Base-by-base conservation (phyloP, 1,140 invertebrate genomes). In the Rhizoglyphus robini region DNA sequence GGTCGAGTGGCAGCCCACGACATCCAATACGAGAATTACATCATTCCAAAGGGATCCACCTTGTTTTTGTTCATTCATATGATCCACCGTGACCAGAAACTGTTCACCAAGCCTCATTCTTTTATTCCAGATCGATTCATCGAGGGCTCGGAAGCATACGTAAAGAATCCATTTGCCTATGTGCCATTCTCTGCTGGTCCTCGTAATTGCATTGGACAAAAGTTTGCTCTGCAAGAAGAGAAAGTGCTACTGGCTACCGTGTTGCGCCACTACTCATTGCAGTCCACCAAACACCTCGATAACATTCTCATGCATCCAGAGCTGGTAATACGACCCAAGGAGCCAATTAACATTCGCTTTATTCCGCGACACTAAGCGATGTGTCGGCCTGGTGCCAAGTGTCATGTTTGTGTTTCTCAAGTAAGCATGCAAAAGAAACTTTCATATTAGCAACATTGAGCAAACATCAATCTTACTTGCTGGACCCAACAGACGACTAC, bases 1-100 rank as follows among this genome's bases (percentile, higher is more conserved):
- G 86, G 84, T 2, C 77, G 88, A 68, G 79, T 71, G 13, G 70
- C 88, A 1, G 83, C 83, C 59, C 78, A 86, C 71, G 86, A 90
- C 64, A 75, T 68, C n/a, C 48, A 63, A 8, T 59, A 68, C n/a
- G 69, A 71, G 38, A 65, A 58, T 47, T 34, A 67, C 2, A 75
- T 78, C 18, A 77, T 83, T 23, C 65, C 74, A 4, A 72, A 73
- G 68, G 76, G 75, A 11, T 68, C 63, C 1, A 63, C 67, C 8
- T 67, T 76, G 8, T 65, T 68, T 27, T 66, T 78, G 18, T 72
- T 75, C 15, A 72, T 76, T 15, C 76, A 73, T 69, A 64, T 68
- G 32, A 65, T 79, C 32, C 77, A 79, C 64, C 70, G 75, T 23
- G 76, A 78, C 69, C 73, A 73, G 1, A 71, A 76, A 47, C 69